Base-by-base conservation (phyloP, 1,140 invertebrate species). In the Trissolcus basalis region DNA sequence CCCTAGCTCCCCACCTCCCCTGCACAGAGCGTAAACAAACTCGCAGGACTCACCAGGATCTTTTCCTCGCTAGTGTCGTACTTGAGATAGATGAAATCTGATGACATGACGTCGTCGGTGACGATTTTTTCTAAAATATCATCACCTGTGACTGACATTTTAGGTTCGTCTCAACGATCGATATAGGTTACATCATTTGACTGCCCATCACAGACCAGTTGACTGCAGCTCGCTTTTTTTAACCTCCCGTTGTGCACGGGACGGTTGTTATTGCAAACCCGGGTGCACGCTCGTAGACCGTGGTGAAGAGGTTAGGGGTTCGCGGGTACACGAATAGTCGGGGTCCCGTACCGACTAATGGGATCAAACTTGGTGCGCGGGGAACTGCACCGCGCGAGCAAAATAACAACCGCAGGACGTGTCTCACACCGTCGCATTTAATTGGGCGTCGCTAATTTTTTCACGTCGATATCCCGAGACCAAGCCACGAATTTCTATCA, bases 71-170 rank as follows among this genome's bases (percentile, higher is more conserved):
- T 12, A 8, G 55, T 12, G 27, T 54, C 48, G 19, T 61, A 68
- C 2, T 76, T 67, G 0, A 79, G 14, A 16, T 77, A 79, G 50
- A 69, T 69, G 35, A 27, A 77, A 39, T 76, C 61, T 7, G 65
- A 69, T 4, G 65, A 53, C 15, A 67, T 51, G 11, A 60, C 27
- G 8, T 70, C 58, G 8, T 35, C 43, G n/a, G 15, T 51, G 3
- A 73, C 60, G 49, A 79, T 79, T 54, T 79, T 76, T 58, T 53
- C 64, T 39, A 68, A 76, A 69, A 76, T 67, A 72, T 76, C 69
- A 70, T 79, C 67, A 48, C 54, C 47, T 15, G 64, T 35, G 55
- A 73, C 47, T 70, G 77, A 72, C 69, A 72, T 72, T 53, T 72
- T 72, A 33, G 13, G 14, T 41, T 43, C 13, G 13, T 12, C 36